Evolutionary conservation across 2,797 vertebrate species (phyloP), one percentile per base, ranked within the genome.

Genomic region (Nannoperca obscura): DNA sequence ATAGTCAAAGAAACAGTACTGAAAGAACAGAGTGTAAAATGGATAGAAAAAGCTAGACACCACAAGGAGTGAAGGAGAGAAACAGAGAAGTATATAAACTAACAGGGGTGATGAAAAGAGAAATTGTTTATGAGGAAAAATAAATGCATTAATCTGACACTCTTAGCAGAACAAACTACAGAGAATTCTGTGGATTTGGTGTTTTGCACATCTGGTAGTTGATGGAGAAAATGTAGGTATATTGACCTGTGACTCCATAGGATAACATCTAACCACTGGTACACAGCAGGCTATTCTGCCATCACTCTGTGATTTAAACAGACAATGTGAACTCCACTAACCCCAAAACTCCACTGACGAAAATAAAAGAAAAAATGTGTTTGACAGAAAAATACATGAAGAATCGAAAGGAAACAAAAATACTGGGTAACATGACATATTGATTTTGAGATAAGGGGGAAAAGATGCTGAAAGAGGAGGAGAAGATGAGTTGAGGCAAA

Each of bases 401-500:
- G 40, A 60, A 55, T 24, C 34, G 50, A 78, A 71, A 71, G 42
- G 15, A 73, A 52, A 7, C 22, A 60, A 15, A 54, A 71, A 71
- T 8, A 32, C 15, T 32, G 17, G 32, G 19, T 20, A 32, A 72
- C 52, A 47, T 64, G 59, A 72, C 53, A 22, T 78, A 79, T 77
- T 84, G 84, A 81, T 81, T 74, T 67, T 67, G 34, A 47, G 15
- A 62, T 65, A 30, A 77, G 24, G 54, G 62, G 14, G 19, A 36
- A 12, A 59, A 64, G 47, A 54, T 3, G 27, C 54, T 24, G 7
- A 60, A 42, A n/a, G 49, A 46, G 22, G 68, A 44, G 27, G 38
- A 61, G 32, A 47, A 46, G 22, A 64, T 54, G 22, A 71, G 66
- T 27, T 20, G 57, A 71, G 55, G 75, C 54, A 70, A 20, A 38